phyloP scores from a whole-genome alignment of 2,888 invertebrate species.

The Camptogramma bilineatum region DNA sequence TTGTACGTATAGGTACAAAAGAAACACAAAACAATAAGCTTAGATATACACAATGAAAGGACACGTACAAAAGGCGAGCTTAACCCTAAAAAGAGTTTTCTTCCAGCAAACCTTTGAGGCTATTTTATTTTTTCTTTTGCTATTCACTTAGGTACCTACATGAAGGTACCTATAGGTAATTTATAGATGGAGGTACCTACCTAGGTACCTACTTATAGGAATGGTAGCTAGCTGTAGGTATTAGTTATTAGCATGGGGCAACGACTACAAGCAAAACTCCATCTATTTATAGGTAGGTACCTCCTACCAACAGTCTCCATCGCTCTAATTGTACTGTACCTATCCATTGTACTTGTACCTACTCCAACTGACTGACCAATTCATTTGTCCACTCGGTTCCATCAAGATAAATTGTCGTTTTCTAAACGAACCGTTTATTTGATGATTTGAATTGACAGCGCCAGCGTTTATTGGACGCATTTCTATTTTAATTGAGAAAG shows the following conservation, averaged over 20 bases:
- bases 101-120: no score
- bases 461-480: conserved; percentile 8
- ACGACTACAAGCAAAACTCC: conserved; percentile 10
- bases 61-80: no score
- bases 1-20: no score
- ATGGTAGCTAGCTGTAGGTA: not conserved
- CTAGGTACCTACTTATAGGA: not conserved
- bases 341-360: no score
- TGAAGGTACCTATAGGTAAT: no score
- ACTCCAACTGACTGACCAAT: conserved; percentile 26
- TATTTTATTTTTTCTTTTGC: no score
- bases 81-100: no score
- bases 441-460: conserved; percentile 26
- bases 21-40: no score
- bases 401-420: conserved; percentile 30
- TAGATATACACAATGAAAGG: no score
- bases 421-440: conserved; percentile 7
- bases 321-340: not conserved
- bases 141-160: no score
- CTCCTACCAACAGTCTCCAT: not conserved
- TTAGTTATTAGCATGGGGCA: not conserved
- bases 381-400: conserved; percentile 24
- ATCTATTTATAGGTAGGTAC: conserved; percentile 28
- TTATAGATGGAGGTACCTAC: no score
- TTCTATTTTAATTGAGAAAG: conserved; percentile 6